Evolutionary conservation across 2,888 invertebrate species (phyloP).

Genomic region (Apotomis betuletana): DNA sequence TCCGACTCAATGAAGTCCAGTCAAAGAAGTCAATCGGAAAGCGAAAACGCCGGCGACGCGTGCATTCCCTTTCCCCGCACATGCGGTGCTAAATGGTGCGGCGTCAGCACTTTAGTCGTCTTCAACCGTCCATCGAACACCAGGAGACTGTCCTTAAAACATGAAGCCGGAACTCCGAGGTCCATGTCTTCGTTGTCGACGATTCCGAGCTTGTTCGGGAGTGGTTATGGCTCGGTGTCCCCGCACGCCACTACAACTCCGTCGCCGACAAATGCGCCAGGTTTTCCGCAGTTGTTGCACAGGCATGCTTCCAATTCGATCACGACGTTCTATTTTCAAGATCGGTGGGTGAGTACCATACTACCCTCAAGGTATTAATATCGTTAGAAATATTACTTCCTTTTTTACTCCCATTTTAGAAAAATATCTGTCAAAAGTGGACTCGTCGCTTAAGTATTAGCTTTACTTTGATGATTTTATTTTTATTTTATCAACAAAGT

Average conservation of each 20-base stretch:
- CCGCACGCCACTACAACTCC: slow-evolving; percentile 80
- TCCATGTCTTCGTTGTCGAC: slow-evolving; percentile 78
- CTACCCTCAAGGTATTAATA: too few species aligned
- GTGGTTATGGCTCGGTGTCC: slow-evolving; percentile 72
- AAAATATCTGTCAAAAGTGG: too few species aligned
- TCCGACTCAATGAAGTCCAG: slow-evolving; percentile 77
- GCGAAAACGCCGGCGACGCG: slow-evolving; percentile 85
- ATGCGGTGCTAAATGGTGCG: slow-evolving; percentile 96
- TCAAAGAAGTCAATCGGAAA: slow-evolving; percentile 77
- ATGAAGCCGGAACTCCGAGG: slow-evolving; percentile 89
- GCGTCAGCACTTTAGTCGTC: slow-evolving; percentile 92
- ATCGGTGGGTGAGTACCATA: slow-evolving; percentile 83
- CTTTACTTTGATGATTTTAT: too few species aligned
- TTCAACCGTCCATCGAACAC: slow-evolving; percentile 90
- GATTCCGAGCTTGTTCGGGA: slow-evolving; percentile 67
- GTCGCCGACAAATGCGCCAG: slow-evolving; percentile 77
- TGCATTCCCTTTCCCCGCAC: slow-evolving; percentile 97
- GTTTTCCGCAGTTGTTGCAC: slow-evolving; percentile 78
- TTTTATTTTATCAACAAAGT: too few species aligned
- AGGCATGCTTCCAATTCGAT: slow-evolving; percentile 85
- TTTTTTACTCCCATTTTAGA: too few species aligned
- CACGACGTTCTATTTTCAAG: slow-evolving; percentile 91
- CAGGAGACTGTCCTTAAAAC: slow-evolving; percentile 86
- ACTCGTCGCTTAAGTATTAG: too few species aligned
- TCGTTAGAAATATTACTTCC: too few species aligned